phyloP scores from a whole-genome alignment of 2,888 invertebrate genomes.

The Sarcophaga variegata region DNA sequence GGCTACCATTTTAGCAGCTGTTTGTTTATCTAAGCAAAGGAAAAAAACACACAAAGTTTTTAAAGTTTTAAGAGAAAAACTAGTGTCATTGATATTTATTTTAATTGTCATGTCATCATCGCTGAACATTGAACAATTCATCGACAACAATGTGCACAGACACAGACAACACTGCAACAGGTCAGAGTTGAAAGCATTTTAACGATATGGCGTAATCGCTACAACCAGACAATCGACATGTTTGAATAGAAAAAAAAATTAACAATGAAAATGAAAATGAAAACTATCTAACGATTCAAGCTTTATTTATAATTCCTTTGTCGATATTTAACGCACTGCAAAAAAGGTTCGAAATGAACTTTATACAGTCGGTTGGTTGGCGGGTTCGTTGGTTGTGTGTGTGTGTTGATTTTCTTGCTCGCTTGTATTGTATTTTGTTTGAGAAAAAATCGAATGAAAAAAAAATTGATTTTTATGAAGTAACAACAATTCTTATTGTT shows the following conservation, averaged over 20 bases:
- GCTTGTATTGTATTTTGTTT: constrained; percentile 29
- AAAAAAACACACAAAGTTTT: neutral
- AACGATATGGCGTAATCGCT: constrained; percentile 52
- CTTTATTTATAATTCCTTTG: constrained; percentile 24
- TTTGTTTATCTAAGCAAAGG: constrained; percentile 5
- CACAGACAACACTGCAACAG: constrained; percentile 44
- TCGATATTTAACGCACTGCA: constrained; percentile 47
- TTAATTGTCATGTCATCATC: constrained; percentile 56
- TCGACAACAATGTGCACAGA: constrained; percentile 4
- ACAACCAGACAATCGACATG: constrained; percentile 27
- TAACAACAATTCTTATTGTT: constrained; percentile 65
- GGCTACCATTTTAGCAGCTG: neutral
- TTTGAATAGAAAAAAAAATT: neutral
- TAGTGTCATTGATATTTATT: constrained; percentile 30
- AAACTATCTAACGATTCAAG: constrained; percentile 15
- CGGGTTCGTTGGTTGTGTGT: neutral
- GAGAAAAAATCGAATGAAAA: neutral
- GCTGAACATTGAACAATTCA: constrained; percentile 45
- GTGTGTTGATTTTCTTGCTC: neutral
- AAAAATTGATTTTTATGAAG: constrained; percentile 52
- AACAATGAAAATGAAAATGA: constrained; percentile 5
- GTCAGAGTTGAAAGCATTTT: constrained; percentile 62
- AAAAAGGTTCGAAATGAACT: constrained; percentile 41
- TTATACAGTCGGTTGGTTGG: neutral
- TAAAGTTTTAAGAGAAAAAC: neutral